phyloP scores from a whole-genome alignment of 2,113 vertebrate genomes.

The Brienomyrus brachyistius region DNA sequence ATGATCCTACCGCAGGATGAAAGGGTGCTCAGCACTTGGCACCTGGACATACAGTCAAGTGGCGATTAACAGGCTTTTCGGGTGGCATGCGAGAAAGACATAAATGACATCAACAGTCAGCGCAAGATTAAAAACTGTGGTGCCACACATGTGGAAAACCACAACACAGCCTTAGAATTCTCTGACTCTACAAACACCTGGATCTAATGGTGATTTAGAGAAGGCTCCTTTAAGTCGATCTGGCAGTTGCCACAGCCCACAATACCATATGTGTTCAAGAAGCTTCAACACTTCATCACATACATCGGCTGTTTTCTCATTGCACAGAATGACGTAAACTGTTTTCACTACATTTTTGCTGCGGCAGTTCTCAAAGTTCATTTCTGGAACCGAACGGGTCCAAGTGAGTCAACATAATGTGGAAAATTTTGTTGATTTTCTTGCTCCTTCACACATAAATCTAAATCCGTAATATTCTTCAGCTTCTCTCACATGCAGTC shows the following conservation, averaged over 20 bases:
- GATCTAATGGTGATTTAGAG: slow-evolving; percentile 24
- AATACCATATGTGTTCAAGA: background rate
- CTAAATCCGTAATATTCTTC: background rate
- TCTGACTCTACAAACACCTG: slow-evolving; percentile 19
- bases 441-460: background rate
- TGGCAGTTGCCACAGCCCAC: background rate
- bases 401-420: background rate
- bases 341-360: background rate
- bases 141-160: slow-evolving; percentile 19
- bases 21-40: slow-evolving; percentile 30
- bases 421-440: background rate
- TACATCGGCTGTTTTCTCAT: background rate
- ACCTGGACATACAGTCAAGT: slow-evolving; percentile 38
- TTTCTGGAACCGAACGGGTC: background rate
- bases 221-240: slow-evolving; percentile 14
- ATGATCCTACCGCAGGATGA: slow-evolving; percentile 49
- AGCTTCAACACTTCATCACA: background rate
- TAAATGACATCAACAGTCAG: slow-evolving; percentile 25
- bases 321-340: background rate
- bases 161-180: slow-evolving; percentile 30
- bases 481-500: background rate
- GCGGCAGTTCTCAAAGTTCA: background rate
- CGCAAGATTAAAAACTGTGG: slow-evolving; percentile 20
- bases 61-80: slow-evolving; percentile 32
- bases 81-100: background rate